phyloP scores from a whole-genome alignment of 1,140 invertebrate genomes.

The Arctopsyche grandis region DNA sequence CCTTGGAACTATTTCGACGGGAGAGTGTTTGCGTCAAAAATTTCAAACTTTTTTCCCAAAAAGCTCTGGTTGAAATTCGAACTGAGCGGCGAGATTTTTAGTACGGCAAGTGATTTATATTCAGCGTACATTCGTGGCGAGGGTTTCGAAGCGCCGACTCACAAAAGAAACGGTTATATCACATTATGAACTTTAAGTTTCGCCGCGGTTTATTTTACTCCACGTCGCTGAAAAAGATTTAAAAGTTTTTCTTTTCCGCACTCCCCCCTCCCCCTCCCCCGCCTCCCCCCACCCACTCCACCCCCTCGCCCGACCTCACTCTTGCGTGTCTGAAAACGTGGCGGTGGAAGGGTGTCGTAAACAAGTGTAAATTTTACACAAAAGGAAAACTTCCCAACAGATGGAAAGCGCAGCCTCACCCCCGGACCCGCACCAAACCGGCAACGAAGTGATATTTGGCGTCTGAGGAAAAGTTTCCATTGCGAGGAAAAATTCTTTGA shows the following conservation, averaged over 20 bases:
- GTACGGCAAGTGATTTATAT: conserved; percentile 14
- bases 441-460: conserved; percentile 9
- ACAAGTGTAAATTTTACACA: conserved; percentile 45
- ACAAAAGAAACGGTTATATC: conserved; percentile 37
- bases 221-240: conserved; percentile 41
- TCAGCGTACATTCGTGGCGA: conserved; percentile 28
- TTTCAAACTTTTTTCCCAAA: not conserved
- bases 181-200: conserved; percentile 37
- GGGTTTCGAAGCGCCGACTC: not conserved
- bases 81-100: not conserved
- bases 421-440: not conserved
- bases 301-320: not conserved
- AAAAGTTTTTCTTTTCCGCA: conserved; percentile 25
- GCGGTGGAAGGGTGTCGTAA: conserved; percentile 30
- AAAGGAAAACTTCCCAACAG: conserved; percentile 32
- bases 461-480: conserved; percentile 14
- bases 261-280: not conserved
- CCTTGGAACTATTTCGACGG: no score
- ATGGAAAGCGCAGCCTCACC: not conserved
- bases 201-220: conserved; percentile 37
- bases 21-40: no score
- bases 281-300: not conserved
- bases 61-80: conserved; percentile 22
- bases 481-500: not conserved
- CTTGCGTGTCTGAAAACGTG: not conserved